These are phyloP conservation scores for Brevimyrus niger DNA, from an alignment of 2,113 vertebrate genomes.

Conservation along the genomic window DNA sequence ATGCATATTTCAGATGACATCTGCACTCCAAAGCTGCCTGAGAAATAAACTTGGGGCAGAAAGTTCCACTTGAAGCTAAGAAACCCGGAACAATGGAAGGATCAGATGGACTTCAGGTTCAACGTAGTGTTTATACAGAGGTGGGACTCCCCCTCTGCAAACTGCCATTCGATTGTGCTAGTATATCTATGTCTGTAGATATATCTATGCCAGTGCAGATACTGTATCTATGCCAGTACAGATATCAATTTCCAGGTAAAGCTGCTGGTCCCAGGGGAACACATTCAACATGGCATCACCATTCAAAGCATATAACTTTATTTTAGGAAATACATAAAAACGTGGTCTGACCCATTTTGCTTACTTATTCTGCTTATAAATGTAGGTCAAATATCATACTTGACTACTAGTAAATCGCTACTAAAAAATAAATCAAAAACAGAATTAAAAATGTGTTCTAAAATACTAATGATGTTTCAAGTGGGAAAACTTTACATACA, in stretches of 20 bases:
- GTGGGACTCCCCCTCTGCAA: neutral
- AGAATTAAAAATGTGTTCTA: neutral
- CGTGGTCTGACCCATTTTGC: neutral
- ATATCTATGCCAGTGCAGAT: neutral
- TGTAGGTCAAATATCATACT: neutral
- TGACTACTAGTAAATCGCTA: neutral
- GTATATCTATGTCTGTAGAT: neutral
- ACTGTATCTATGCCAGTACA: neutral
- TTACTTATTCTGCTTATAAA: neutral
- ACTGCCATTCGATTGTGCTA: neutral
- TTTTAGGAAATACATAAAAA: neutral
- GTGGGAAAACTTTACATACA: neutral
- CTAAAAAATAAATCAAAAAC: neutral
- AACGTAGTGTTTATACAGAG: neutral
- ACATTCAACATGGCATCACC: neutral
- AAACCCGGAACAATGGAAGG: neutral
- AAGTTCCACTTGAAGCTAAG: neutral
- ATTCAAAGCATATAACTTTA: neutral
- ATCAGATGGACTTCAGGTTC: neutral
- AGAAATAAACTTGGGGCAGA: constrained; percentile 43
- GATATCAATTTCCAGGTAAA: neutral
- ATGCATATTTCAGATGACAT: constrained; percentile 46
- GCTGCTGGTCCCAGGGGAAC: neutral
- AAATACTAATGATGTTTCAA: neutral
- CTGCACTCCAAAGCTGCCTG: constrained; percentile 55